These are phyloP conservation scores for Nycteola revayana DNA, from an alignment of 2,888 invertebrate species.

Conservation along the genomic window DNA sequence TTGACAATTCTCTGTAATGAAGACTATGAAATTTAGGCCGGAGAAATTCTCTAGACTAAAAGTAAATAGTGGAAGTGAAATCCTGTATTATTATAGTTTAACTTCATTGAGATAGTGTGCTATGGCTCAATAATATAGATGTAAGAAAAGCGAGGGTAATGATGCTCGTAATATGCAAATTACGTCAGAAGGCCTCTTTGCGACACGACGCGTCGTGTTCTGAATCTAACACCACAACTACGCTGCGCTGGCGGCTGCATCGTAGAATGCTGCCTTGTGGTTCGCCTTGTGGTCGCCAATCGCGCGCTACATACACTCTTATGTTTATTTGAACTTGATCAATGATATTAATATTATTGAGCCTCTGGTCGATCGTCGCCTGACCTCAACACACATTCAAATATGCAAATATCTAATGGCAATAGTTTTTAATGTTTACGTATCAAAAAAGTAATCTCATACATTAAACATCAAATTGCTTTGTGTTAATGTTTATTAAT, in stretches of 20 bases:
- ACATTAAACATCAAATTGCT: too few species aligned
- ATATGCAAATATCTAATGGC: neutral
- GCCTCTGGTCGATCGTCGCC: constrained; percentile 4
- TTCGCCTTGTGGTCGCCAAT: constrained; percentile 49
- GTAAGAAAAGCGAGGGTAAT: constrained; percentile 11
- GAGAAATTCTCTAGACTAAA: neutral
- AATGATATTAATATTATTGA: constrained; percentile 24
- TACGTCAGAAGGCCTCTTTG: constrained; percentile 16
- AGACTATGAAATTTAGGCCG: neutral
- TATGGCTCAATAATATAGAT: neutral
- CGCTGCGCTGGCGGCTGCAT: constrained; percentile 28
- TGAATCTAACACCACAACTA: constrained; percentile 22
- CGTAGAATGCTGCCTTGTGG: constrained; percentile 42
- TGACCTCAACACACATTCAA: constrained; percentile 12
- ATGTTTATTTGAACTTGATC: constrained; percentile 18
- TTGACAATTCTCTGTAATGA: constrained; percentile 3
- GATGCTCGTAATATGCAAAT: constrained; percentile 16
- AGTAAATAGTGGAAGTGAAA: too few species aligned
- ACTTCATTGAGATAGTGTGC: too few species aligned
- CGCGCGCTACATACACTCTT: constrained; percentile 17
- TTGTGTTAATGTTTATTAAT: too few species aligned
- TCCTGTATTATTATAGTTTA: too few species aligned
- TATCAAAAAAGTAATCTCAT: too few species aligned
- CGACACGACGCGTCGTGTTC: constrained; percentile 17
- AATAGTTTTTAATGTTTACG: neutral